These are phyloP conservation scores for Pan paniscus DNA, from an alignment of 2,113 vertebrate genomes.

Conservation along the genomic window DNA sequence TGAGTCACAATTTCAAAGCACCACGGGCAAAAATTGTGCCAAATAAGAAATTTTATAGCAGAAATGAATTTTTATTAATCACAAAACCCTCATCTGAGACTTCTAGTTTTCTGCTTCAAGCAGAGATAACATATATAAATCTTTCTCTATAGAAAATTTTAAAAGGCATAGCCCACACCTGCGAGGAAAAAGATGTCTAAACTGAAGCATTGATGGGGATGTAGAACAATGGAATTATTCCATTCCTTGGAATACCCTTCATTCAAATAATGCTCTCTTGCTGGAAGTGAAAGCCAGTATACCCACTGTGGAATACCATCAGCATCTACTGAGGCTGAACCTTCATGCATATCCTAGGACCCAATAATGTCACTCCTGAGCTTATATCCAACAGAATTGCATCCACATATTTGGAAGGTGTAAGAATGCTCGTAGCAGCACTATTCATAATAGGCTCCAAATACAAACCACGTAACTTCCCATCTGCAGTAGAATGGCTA, in stretches of 20 bases:
- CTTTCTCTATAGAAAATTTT: constrained; percentile 1
- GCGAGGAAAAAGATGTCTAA: neutral
- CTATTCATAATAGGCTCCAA: neutral
- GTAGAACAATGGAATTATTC: neutral
- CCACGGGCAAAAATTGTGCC: neutral
- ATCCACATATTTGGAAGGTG: neutral
- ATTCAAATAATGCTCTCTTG: neutral
- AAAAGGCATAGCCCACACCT: neutral
- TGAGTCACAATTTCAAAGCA: constrained; percentile 41
- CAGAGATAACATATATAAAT: constrained; percentile 28
- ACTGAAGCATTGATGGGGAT: neutral
- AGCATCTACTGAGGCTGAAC: neutral
- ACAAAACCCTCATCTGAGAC: neutral
- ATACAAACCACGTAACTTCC: neutral
- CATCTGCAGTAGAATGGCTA: neutral
- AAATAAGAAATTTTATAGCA: constrained; percentile 39
- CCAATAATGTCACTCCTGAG: neutral
- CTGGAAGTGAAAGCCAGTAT: neutral
- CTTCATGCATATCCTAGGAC: neutral
- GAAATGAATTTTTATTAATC: constrained; percentile 37
- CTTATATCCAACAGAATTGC: neutral
- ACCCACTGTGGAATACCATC: neutral
- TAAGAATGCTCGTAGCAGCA: neutral
- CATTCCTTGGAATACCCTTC: neutral
- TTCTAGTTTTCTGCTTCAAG: constrained; percentile 15